Conservation (phyloP, 2,113 vertebrate genomes). For the Notiomystis cincta region DNA sequence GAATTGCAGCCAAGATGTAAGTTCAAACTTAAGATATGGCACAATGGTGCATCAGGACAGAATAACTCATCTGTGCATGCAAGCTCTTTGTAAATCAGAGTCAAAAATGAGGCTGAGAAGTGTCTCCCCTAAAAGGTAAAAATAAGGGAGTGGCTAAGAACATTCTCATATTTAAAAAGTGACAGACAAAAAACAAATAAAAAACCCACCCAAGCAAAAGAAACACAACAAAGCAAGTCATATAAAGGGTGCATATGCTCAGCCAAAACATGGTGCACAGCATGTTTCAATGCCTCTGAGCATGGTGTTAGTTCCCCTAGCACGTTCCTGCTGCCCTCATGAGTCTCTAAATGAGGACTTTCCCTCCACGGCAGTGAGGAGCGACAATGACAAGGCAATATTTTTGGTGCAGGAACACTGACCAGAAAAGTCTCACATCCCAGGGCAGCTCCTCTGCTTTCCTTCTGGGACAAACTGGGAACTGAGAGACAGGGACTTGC, state of each 20-base stretch:
- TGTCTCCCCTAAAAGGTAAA: not conserved
- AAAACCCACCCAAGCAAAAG: not conserved
- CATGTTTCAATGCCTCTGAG: not conserved
- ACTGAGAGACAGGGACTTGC: not conserved
- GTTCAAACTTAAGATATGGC: not conserved
- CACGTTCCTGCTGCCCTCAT: not conserved
- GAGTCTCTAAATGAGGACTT: not conserved
- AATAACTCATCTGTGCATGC: not conserved
- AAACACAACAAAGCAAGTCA: not conserved
- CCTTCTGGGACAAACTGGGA: not conserved
- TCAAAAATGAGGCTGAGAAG: not conserved
- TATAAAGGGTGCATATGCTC: not conserved
- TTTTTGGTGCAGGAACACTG: not conserved
- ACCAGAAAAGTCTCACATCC: not conserved
- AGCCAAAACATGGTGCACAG: not conserved
- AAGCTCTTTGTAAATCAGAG: not conserved
- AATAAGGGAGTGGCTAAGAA: not conserved
- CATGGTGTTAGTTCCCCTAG: too few relatives aligned
- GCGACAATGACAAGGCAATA: rapidly evolving
- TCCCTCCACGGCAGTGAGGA: not conserved
- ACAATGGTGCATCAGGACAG: not conserved
- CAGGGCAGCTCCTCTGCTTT: not conserved
- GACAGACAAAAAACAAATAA: not conserved
- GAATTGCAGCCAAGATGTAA: not conserved
- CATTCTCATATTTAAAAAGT: not conserved